Conservation (phyloP, 1,140 invertebrate genomes). For the Drosophila nikananu region DNA sequence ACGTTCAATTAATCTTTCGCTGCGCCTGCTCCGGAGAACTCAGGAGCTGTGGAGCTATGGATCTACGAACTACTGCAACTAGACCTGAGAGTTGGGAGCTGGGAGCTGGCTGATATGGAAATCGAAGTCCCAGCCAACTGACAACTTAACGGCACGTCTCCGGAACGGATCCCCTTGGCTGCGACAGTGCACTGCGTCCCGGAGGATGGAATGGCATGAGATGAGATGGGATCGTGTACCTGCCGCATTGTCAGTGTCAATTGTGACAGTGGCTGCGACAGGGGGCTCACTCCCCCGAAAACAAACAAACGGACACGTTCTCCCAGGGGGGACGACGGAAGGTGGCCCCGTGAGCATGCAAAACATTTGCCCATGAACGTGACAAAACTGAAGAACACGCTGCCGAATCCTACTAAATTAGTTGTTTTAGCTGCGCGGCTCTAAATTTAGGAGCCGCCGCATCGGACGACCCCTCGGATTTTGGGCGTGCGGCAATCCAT, state of each 20-base stretch:
- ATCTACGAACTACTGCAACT: constrained; percentile 28
- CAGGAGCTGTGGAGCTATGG: neutral
- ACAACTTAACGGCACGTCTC: constrained; percentile 79
- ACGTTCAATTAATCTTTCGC: constrained; percentile 83
- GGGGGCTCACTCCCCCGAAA: constrained; percentile 35
- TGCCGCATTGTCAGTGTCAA: constrained; percentile 82
- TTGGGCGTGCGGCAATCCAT: constrained; percentile 69
- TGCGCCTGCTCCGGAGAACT: constrained; percentile 25
- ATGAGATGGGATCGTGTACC: constrained; percentile 67
- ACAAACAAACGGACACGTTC: constrained; percentile 77
- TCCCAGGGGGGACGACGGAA: constrained; percentile 3
- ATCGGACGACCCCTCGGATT: constrained; percentile 35
- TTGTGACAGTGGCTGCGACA: constrained; percentile 74
- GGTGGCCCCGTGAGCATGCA: constrained; percentile 28
- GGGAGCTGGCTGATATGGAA: constrained; percentile 37
- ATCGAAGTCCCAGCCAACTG: constrained; percentile 51
- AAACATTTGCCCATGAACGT: constrained; percentile 78
- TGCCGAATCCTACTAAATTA: constrained; percentile 69
- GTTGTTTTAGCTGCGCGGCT: constrained; percentile 72
- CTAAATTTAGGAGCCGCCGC: constrained; percentile 67
- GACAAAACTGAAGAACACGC: constrained; percentile 79
- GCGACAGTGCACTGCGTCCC: constrained; percentile 59
- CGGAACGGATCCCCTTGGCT: constrained; percentile 26
- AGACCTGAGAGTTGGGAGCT: constrained; percentile 17
- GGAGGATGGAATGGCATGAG: constrained; percentile 17